phyloP scores from a whole-genome alignment of 2,113 vertebrate species.

The Phainopepla nitens region DNA sequence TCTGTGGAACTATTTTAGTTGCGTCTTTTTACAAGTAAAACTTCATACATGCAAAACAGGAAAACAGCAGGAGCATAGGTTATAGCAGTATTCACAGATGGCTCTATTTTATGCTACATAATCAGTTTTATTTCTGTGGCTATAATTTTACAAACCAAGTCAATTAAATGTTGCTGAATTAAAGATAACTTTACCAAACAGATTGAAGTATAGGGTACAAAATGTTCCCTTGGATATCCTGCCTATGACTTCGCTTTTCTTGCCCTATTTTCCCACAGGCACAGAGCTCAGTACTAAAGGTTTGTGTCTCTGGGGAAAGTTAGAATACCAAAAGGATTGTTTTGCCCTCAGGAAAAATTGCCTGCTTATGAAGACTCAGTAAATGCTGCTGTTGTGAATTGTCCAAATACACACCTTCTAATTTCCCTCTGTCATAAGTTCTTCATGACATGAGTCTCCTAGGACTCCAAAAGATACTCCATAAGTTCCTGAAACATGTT shows the following conservation, averaged over 20 bases:
- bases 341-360: neutral
- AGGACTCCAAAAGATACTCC: neutral
- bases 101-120: neutral
- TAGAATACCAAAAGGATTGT: neutral
- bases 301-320: neutral
- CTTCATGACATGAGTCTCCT: neutral
- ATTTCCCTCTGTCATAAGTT: neutral
- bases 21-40: conserved; percentile 20
- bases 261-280: neutral
- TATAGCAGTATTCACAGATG: neutral
- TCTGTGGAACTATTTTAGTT: neutral
- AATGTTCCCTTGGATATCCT: neutral
- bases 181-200: neutral
- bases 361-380: neutral
- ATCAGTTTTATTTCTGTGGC: neutral
- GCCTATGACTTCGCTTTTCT: neutral
- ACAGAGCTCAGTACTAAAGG: neutral
- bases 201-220: neutral
- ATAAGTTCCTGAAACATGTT: neutral
- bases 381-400: neutral
- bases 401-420: neutral
- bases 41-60: neutral
- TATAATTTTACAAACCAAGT: neutral
- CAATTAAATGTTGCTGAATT: neutral
- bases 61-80: conserved; percentile 7